Base-by-base conservation (phyloP, 2,113 vertebrate species). In the Salvelinus namaycush region DNA sequence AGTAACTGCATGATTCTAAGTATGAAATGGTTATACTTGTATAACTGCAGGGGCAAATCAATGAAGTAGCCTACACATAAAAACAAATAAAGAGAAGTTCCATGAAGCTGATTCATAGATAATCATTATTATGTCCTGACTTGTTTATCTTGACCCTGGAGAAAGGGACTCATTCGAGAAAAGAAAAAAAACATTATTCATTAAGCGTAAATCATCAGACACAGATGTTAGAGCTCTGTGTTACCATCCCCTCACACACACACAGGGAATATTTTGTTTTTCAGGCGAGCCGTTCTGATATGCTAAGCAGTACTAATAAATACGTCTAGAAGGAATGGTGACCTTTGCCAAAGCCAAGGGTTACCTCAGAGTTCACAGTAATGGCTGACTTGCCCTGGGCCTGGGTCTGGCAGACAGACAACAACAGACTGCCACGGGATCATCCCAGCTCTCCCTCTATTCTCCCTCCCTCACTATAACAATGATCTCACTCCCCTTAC, bases 401-500 rank as follows among this genome's bases (percentile, higher is more conserved):
- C 51, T 54, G 51, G 16, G 51, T 5, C 51, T 84, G 85, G 76
- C 68, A 75, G 68, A 24, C 29, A 34, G 75, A 84, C 69, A 76
- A 84, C 69, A 76, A 80, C 74, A 83, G 75, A 34, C 76, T 64
- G 74, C 83, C 68, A 54, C 29, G 67, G 62, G 76, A 54, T 68
- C 73, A 77, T 81, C 76, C 68, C 44, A 74, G 75, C 49, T 16
- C 2, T 48, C 71, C 68, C 59, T 51, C 29, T 11, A 12, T 16
- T 74, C 57, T 16, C 24, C 44, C 69, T 31, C 62, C 57, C 60
- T 76, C 64, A 80, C 72, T 81, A 75, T 88, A 92, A 88, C 88
- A 78, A 92, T 92, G 87, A 92, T 76, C 90, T 92, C 87, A 92
- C 76, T 75, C 81, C 83, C 76, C 29, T 75, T 85, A 79, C 79